phyloP scores from a whole-genome alignment of 2,797 vertebrate species.

The Perodicticus potto region DNA sequence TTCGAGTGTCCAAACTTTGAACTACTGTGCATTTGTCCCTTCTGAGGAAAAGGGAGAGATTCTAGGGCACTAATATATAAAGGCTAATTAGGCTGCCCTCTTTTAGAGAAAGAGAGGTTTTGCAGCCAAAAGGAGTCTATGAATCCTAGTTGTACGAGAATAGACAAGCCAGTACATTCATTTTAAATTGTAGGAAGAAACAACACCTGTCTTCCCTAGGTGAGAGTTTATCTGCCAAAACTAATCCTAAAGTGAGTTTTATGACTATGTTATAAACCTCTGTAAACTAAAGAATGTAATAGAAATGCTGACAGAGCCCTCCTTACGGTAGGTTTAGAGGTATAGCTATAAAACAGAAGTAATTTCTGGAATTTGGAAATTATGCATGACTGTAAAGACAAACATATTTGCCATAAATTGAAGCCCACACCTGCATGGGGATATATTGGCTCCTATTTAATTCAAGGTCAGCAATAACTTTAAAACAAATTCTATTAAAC shows the following conservation, averaged over 20 bases:
- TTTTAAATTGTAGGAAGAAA: slow-evolving; percentile 33
- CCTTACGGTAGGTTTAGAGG: background rate
- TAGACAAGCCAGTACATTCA: background rate
- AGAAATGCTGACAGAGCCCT: slow-evolving; percentile 60
- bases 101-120: slow-evolving; percentile 1
- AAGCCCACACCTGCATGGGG: background rate
- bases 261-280: slow-evolving; percentile 48
- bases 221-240: slow-evolving; percentile 56
- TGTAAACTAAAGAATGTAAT: slow-evolving; percentile 63
- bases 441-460: background rate
- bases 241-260: slow-evolving; percentile 64
- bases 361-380: slow-evolving; percentile 73
- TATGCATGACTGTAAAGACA: slow-evolving; percentile 56
- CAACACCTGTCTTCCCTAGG: slow-evolving; percentile 26
- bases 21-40: background rate
- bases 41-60: background rate
- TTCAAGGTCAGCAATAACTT: slow-evolving; percentile 70
- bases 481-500: slow-evolving; percentile 68
- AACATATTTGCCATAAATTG: slow-evolving; percentile 65
- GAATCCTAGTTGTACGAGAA: background rate
- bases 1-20: background rate
- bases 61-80: background rate
- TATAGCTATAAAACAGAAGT: slow-evolving; percentile 53
- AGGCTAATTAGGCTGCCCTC: background rate
- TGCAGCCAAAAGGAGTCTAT: background rate